Percentiles rank a stretch among this genome's conserved stretches.
Conservation (phyloP, 2,888 invertebrate genomes). For the Melitaea athalia region DNA sequence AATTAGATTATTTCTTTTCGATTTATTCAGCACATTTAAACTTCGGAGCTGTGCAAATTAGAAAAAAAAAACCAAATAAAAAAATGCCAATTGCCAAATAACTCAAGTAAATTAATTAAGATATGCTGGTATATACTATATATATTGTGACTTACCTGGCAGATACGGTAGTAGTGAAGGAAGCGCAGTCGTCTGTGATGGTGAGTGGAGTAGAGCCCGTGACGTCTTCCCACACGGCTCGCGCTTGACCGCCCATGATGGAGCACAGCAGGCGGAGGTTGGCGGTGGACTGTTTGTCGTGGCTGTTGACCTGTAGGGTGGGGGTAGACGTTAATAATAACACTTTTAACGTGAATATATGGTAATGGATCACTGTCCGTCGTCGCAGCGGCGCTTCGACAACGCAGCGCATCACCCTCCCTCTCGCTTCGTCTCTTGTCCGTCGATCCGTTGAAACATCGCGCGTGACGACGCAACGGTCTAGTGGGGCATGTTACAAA, state of each 20-base stretch:
- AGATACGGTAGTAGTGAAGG: slow-evolving; percentile 99
- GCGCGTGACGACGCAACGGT: neutral
- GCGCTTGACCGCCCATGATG: slow-evolving; percentile 97
- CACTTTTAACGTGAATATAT: neutral
- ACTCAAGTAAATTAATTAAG: too few species aligned
- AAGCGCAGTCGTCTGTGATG: slow-evolving; percentile 97
- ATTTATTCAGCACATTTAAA: too few species aligned
- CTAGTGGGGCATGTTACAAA: neutral
- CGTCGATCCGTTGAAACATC: neutral
- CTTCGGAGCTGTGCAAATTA: too few species aligned
- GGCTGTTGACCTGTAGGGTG: slow-evolving; percentile 29
- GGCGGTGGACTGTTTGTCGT: slow-evolving; percentile 72
- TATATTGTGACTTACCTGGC: slow-evolving; percentile 79
- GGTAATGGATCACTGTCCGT: neutral
- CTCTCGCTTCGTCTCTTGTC: neutral
- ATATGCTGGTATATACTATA: too few species aligned
- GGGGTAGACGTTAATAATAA: neutral
- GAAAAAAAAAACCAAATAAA: too few species aligned
- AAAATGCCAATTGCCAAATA: too few species aligned
- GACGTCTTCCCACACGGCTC: slow-evolving; percentile 99
- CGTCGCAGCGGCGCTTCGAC: neutral
- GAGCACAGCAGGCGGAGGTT: slow-evolving; percentile 94
- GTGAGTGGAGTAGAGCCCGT: slow-evolving; percentile 98
- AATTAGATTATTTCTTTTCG: neutral
- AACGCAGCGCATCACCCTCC: too few species aligned